Conservation (phyloP, 2,888 invertebrate genomes). For the Yponomeuta malinellus region DNA sequence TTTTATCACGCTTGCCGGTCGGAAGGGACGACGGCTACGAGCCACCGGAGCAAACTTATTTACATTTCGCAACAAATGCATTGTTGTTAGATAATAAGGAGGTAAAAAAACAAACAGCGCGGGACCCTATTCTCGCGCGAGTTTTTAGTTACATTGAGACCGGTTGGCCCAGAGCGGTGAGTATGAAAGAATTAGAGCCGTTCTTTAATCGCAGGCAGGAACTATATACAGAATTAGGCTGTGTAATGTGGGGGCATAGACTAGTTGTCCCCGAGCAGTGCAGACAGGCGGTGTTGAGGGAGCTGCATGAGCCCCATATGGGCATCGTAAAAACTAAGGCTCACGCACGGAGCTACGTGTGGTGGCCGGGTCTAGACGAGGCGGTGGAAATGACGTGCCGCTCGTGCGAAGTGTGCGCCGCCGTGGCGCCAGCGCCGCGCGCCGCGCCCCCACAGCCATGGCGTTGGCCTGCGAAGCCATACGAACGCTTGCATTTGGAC, state of each 20-base stretch:
- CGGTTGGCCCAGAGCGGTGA: background rate
- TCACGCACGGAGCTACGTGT: background rate
- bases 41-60: background rate
- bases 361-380: slow-evolving; percentile 5
- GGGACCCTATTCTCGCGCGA: background rate
- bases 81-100: background rate
- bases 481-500: no score
- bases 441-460: no score
- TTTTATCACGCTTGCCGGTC: background rate
- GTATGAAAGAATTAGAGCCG: background rate
- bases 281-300: background rate
- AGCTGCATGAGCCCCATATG: background rate
- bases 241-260: background rate
- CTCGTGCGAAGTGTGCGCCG: background rate
- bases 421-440: background rate
- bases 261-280: background rate
- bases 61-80: background rate
- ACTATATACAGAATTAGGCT: background rate
- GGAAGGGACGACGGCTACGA: background rate
- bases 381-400: background rate
- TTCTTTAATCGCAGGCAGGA: background rate
- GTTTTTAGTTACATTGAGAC: background rate
- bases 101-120: background rate
- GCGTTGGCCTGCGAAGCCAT: no score
- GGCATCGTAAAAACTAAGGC: background rate